A percentile compares a stretch with the other conserved stretches of the same genome.
These are phyloP conservation scores for Bombus fervidus DNA, from an alignment of 1,140 invertebrate genomes.

Conservation along the genomic window DNA sequence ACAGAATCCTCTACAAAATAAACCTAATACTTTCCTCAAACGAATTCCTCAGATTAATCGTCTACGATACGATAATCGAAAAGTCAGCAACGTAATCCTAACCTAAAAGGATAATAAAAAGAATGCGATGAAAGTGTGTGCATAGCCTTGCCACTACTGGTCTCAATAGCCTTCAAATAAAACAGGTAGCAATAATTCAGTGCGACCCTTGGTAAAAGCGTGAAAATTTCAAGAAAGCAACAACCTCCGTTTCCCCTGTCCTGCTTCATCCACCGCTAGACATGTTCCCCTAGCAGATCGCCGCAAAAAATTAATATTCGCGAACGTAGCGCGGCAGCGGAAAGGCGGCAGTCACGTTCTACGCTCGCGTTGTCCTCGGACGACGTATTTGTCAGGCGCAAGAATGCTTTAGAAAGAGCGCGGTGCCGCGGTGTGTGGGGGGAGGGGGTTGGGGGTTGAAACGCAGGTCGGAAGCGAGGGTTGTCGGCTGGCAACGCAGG, in stretches of 20 bases:
- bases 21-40: not conserved
- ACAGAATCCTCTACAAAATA: not conserved
- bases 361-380: constrained; percentile 46
- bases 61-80: too few species aligned
- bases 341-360: constrained; percentile 42
- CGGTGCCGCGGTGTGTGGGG: constrained; percentile 23
- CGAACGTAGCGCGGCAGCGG: constrained; percentile 24
- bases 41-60: too few species aligned
- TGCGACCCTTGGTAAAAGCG: not conserved
- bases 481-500: constrained; percentile 68
- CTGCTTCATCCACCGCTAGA: not conserved
- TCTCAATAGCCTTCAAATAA: not conserved
- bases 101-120: not conserved
- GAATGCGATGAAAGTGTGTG: too few species aligned
- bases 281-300: not conserved
- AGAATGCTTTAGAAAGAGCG: constrained; percentile 68
- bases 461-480: constrained; percentile 60
- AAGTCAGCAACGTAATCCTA: too few species aligned
- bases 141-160: fast-evolving
- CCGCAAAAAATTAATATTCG: constrained; percentile 53
- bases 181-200: not conserved
- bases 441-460: constrained; percentile 5
- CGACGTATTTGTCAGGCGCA: constrained; percentile 73
- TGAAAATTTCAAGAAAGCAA: not conserved
- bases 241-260: not conserved